These are phyloP conservation scores for Hyperoplus immaculatus DNA, from an alignment of 2,797 vertebrate species.

Conservation along the genomic window DNA sequence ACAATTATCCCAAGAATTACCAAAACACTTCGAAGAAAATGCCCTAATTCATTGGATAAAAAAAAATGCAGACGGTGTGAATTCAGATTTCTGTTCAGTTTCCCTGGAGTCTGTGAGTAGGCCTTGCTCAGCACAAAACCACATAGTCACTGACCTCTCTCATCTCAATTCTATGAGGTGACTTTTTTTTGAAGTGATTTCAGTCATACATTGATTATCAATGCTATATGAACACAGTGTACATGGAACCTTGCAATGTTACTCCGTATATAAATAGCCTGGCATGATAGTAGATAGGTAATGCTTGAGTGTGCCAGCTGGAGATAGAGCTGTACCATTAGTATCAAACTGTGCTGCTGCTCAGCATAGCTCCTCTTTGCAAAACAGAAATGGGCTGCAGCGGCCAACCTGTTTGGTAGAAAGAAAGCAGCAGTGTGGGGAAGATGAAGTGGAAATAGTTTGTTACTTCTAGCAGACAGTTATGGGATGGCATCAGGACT, in stretches of 20 bases:
- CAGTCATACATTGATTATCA: background rate
- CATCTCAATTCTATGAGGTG: background rate
- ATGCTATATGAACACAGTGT: background rate
- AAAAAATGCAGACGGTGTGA: background rate
- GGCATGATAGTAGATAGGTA: slow-evolving; percentile 17
- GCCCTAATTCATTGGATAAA: too few relatives aligned
- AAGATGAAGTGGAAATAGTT: slow-evolving; percentile 40
- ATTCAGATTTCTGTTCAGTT: background rate
- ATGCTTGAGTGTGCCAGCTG: slow-evolving; percentile 19
- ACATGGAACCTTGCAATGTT: background rate
- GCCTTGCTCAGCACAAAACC: background rate
- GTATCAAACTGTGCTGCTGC: slow-evolving; percentile 26
- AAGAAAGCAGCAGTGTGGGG: slow-evolving; percentile 15
- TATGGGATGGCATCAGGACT: background rate
- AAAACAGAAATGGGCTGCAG: slow-evolving; percentile 12
- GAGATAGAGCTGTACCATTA: slow-evolving; percentile 30
- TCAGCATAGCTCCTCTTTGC: slow-evolving; percentile 35
- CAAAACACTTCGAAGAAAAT: background rate
- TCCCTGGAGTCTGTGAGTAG: background rate
- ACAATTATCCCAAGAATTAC: background rate
- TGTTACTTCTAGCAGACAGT: slow-evolving; percentile 20
- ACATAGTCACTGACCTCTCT: background rate
- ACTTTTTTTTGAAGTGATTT: background rate
- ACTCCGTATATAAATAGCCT: background rate
- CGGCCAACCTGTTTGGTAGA: slow-evolving; percentile 12